Evolutionary conservation across 2,797 vertebrate genomes (phyloP).

Genomic region (Ctenopoma kingsleyae): DNA sequence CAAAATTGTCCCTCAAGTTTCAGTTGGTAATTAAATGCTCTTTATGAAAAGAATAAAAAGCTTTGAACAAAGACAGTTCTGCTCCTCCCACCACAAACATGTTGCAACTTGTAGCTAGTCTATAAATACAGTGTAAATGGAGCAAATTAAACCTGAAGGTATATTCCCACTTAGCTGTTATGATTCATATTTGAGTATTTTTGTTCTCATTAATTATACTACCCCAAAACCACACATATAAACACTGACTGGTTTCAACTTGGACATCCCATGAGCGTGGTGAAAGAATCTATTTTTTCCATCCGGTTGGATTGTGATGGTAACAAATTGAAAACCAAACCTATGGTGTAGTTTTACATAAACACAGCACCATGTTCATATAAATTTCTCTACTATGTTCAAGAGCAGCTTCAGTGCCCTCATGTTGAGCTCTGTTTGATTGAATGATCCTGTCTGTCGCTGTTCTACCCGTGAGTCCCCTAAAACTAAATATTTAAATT

Average conservation of each 20-base stretch:
- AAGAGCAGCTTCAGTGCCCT: constrained; percentile 36
- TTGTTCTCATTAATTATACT: constrained; percentile 46
- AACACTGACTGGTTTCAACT: constrained; percentile 33
- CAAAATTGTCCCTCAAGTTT: constrained; percentile 27
- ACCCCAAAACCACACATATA: constrained; percentile 24
- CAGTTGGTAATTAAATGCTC: constrained; percentile 48
- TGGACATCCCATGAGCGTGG: constrained; percentile 1
- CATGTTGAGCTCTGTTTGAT: constrained; percentile 47
- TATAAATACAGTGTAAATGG: constrained; percentile 33
- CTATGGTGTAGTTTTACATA: constrained; percentile 45
- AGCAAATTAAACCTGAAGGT: constrained; percentile 44
- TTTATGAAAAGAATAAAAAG: constrained; percentile 27
- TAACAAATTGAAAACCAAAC: constrained; percentile 57
- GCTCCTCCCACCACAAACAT: constrained; percentile 54
- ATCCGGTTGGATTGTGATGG: constrained; percentile 38
- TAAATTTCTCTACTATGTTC: constrained; percentile 23
- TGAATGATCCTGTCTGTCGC: constrained; percentile 52
- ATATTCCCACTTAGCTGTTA: constrained; percentile 29
- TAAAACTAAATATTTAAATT: constrained; percentile 84
- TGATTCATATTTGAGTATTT: constrained; percentile 47
- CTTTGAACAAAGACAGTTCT: constrained; percentile 4
- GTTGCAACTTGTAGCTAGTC: constrained; percentile 44
- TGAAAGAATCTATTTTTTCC: constrained; percentile 40
- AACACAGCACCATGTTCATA: constrained; percentile 8
- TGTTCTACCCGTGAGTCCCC: constrained; percentile 42